A percentile compares a stretch with the other conserved stretches of the same genome.
phyloP scores from a whole-genome alignment of 1,140 invertebrate species.

The Nymphalis io region DNA sequence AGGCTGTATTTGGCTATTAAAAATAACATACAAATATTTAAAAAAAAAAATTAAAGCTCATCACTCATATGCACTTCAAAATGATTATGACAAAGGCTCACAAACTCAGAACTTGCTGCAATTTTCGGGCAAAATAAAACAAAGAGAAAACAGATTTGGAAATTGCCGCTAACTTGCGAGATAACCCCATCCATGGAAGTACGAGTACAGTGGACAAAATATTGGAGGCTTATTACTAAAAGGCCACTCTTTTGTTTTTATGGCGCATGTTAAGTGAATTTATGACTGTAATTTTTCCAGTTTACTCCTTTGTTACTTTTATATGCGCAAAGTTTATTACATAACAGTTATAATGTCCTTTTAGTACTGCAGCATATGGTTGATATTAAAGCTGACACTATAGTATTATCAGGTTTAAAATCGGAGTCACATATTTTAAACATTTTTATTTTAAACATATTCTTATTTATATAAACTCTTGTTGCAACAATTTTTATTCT shows the following conservation, averaged over 20 bases:
- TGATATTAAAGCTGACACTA: neutral
- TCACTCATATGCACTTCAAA: no score
- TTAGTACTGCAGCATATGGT: slow-evolving; percentile 14
- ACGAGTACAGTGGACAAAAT: slow-evolving; percentile 9
- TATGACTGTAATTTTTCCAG: slow-evolving; percentile 57
- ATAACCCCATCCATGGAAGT: neutral
- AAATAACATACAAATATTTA: no score
- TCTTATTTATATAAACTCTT: no score
- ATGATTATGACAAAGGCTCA: neutral
- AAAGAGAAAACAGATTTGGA: neutral
- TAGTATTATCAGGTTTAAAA: neutral
- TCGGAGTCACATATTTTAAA: no score
- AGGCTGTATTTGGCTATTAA: no score
- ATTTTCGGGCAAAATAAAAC: neutral
- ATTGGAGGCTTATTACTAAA: slow-evolving; percentile 39
- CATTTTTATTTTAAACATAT: no score
- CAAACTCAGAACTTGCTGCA: neutral
- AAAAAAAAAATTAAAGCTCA: no score
- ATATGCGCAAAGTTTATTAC: slow-evolving; percentile 19
- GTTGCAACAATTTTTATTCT: no score
- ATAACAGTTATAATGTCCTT: neutral
- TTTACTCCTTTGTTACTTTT: slow-evolving; percentile 44
- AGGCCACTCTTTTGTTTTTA: slow-evolving; percentile 52
- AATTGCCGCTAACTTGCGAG: slow-evolving; percentile 12
- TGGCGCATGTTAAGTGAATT: slow-evolving; percentile 54